Evolutionary conservation across 2,113 vertebrate genomes (phyloP), one percentile per base, ranked within the genome.

Genomic region (Rallus limicola): DNA sequence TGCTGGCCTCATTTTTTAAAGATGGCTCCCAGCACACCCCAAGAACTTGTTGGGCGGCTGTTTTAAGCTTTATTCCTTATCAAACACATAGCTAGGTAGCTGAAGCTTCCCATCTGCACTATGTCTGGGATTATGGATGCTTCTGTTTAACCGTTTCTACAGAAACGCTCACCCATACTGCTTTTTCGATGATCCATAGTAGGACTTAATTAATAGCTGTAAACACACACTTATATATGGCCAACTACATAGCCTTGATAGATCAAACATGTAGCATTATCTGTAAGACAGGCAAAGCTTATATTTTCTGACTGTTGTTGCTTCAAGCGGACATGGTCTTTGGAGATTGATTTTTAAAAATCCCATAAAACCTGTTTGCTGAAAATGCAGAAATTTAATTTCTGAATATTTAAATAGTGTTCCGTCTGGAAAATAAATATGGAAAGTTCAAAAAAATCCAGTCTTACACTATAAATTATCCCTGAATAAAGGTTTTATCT

Each of bases 201-300:
- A 71, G 11, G 56, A 31, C 6, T 44, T 71, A 55, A 16, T 40
- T 59, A 36, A 50, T 19, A 72, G 46, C 68, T 56, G 1, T 64
- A 24, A 64, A 4, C 46, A 13, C 40, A 4, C 83, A 25, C 11
- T 59, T 52, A 25, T 4, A 10, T 50, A 6, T 14, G 19, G 38
- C 23, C 5, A 80, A 12, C 33, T n/a, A 46, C 69, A 52, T 29
- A 65, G 14, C 18, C 28, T 67, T 86, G 5, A 31, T 17, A 74
- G 28, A 79, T 26, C 0, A 3, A 63, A 36, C 2, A 1, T 26
- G 34, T 34, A 46, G 34, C 2, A 9, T 13, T 11, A 17, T 59
- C 2, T 52, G 15, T 40, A 72, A 21, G 33, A 56, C 29, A 65
- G 36, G 8, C 17, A 72, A 65, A 58, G 5, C 4, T 74, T 68